phyloP scores from a whole-genome alignment of 64 coral and sea anemone species.

The Anthopleura sola region DNA sequence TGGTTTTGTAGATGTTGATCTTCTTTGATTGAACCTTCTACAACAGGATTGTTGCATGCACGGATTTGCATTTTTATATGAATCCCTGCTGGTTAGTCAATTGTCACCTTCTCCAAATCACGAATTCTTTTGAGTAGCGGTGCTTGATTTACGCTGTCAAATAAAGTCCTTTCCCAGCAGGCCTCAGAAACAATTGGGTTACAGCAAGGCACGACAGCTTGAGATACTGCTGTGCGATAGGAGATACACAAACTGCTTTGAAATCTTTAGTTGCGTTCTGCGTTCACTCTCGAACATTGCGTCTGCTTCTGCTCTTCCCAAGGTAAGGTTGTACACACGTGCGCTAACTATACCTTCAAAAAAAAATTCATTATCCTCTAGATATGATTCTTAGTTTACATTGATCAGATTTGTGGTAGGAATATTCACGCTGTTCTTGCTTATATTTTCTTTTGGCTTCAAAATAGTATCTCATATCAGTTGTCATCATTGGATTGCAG shows the following conservation, averaged over 20 bases:
- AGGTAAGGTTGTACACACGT: neutral
- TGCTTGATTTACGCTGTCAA: constrained; percentile 6
- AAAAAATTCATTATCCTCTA: no score
- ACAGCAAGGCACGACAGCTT: neutral
- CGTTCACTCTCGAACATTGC: neutral
- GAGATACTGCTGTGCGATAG: neutral
- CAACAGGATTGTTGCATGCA: neutral
- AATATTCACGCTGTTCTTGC: neutral
- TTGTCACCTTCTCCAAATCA: neutral
- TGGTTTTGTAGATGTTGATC: neutral
- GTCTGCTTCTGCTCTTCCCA: neutral
- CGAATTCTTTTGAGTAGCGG: constrained; percentile 7
- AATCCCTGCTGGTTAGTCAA: constrained; percentile 5
- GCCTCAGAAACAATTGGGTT: neutral
- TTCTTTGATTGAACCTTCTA: neutral
- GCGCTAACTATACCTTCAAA: neutral
- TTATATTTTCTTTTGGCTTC: neutral
- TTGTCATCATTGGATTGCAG: neutral
- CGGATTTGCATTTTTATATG: neutral
- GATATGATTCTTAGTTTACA: no score
- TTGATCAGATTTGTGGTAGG: neutral
- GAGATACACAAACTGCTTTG: neutral
- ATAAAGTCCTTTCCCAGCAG: constrained; percentile 9
- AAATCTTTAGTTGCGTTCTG: neutral
- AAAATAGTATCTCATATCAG: neutral